phyloP scores from a whole-genome alignment of 2,797 vertebrate species.

The Myotis pilosus region DNA sequence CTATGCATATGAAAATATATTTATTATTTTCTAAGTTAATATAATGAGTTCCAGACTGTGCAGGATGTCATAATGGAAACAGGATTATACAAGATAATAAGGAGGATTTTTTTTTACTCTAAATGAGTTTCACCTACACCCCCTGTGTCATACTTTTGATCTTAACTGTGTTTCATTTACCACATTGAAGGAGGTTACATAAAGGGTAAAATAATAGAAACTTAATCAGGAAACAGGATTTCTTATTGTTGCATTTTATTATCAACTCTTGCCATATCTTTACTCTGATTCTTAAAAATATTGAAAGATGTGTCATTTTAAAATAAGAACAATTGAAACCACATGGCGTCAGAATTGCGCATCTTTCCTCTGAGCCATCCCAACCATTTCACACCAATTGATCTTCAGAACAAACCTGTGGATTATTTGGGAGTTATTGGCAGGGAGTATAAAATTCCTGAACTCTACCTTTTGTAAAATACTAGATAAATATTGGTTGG shows the following conservation, averaged over 20 bases:
- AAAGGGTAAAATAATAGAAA: constrained; percentile 79
- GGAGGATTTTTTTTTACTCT: constrained; percentile 37
- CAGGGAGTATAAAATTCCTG: constrained; percentile 27
- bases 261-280: constrained; percentile 52
- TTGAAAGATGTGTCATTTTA: constrained; percentile 70
- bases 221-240: constrained; percentile 75
- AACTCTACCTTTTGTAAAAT: constrained; percentile 11
- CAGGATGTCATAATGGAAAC: constrained; percentile 74
- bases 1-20: constrained; percentile 70
- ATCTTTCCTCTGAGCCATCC: constrained; percentile 41
- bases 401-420: neutral
- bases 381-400: constrained; percentile 25
- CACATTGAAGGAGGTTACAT: constrained; percentile 71
- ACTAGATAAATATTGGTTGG: constrained; percentile 51
- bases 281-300: constrained; percentile 69
- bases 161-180: constrained; percentile 72
- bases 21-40: constrained; percentile 76
- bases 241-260: constrained; percentile 64
- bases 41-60: constrained; percentile 75
- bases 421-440: neutral
- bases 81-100: constrained; percentile 69
- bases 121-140: constrained; percentile 66
- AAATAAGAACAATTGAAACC: constrained; percentile 70
- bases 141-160: constrained; percentile 67
- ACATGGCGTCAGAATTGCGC: constrained; percentile 54